phyloP scores from a whole-genome alignment of 1,140 invertebrate species.

The Atta cephalotes region DNA sequence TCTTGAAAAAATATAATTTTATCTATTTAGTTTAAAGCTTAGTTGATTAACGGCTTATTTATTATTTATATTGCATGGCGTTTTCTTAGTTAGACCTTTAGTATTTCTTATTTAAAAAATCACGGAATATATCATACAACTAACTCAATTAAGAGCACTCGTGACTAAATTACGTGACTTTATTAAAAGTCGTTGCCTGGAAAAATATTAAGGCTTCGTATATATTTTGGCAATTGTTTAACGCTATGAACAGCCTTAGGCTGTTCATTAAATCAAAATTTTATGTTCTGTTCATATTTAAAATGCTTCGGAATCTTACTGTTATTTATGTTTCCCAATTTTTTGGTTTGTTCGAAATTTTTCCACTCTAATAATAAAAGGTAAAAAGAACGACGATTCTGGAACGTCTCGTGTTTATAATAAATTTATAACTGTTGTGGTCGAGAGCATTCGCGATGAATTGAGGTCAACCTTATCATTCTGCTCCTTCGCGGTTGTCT shows the following conservation, averaged over 20 bases:
- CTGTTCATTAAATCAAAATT: constrained; percentile 18
- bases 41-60: background rate
- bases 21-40: background rate
- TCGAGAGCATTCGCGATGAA: constrained; percentile 8
- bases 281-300: constrained; percentile 1
- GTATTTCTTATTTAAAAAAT: background rate
- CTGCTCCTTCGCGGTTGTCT: background rate
- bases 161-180: background rate
- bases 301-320: background rate
- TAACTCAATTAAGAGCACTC: constrained; percentile 21
- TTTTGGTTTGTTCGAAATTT: background rate
- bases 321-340: constrained; percentile 25
- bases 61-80: background rate
- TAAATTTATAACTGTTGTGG: constrained; percentile 31
- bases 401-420: constrained; percentile 9
- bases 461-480: constrained; percentile 42
- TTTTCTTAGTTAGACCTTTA: background rate
- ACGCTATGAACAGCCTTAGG: background rate
- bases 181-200: constrained; percentile 26
- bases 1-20: background rate
- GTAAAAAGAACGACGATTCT: background rate
- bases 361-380: background rate
- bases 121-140: background rate
- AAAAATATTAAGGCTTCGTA: constrained; percentile 19
- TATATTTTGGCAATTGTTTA: constrained; percentile 3